Percentiles rank a stretch among this genome's conserved stretches.
phyloP scores from a whole-genome alignment of 1,140 invertebrate species.

The Drosophila prosaltans region DNA sequence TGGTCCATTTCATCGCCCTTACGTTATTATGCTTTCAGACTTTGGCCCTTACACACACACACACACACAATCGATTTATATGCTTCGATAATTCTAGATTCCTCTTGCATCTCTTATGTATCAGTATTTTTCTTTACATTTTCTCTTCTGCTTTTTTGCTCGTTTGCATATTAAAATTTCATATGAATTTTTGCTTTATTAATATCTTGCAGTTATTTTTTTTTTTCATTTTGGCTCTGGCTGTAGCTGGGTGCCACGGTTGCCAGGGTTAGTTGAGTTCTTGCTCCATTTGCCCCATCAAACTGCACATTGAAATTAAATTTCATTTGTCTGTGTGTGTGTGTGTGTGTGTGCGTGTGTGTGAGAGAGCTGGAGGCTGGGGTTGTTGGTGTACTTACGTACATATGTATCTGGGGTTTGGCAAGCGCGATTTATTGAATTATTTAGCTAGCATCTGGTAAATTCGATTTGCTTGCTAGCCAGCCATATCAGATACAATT shows the following conservation, averaged over 20 bases:
- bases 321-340: conserved; percentile 56
- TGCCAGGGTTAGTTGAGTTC: conserved; percentile 61
- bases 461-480: conserved; percentile 69
- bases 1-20: conserved; percentile 45
- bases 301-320: conserved; percentile 75
- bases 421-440: conserved; percentile 78
- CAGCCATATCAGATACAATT: conserved; percentile 34
- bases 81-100: conserved; percentile 66
- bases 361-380: conserved; percentile 19
- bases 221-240: conserved; percentile 47
- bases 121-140: conserved; percentile 46
- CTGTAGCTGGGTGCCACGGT: conserved; percentile 32
- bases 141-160: conserved; percentile 60
- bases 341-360: conserved; percentile 34
- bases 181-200: conserved; percentile 79
- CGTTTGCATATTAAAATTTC: conserved; percentile 81
- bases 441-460: conserved; percentile 78
- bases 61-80: conserved; percentile 69
- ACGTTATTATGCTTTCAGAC: conserved; percentile 24
- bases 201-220: conserved; percentile 79
- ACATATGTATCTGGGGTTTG: conserved; percentile 33
- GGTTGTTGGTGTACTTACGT: not conserved
- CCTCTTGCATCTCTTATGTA: conserved; percentile 31
- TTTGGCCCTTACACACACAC: conserved; percentile 23
- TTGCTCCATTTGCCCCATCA: conserved; percentile 75